Percentiles rank a stretch among this genome's conserved stretches.
Evolutionary conservation across 2,888 invertebrate genomes (phyloP).

Genomic region (Gryllus longicercus): DNA sequence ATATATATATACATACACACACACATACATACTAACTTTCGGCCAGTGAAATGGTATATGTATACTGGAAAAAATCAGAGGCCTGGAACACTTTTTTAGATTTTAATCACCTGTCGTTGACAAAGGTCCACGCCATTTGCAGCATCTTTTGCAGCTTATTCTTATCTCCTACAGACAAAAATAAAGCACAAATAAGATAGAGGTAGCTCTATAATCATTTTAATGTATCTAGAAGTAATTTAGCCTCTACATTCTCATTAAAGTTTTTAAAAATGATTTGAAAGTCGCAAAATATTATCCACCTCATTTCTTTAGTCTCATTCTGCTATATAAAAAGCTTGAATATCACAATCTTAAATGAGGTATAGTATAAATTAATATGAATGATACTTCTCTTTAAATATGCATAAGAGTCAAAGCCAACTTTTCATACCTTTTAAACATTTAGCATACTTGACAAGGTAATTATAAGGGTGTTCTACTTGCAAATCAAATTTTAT

Average conservation of each 20-base stretch:
- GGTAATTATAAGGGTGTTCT: conserved; percentile 92
- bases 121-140: conserved; percentile 99
- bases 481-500: conserved; percentile 98
- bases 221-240: neutral
- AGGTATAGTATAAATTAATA: too few species aligned
- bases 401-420: neutral
- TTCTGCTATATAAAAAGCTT: too few species aligned
- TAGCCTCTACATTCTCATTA: neutral
- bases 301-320: too few species aligned
- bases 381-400: too few species aligned
- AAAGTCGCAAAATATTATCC: too few species aligned
- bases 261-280: neutral
- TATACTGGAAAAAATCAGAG: too few species aligned
- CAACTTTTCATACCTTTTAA: conserved; percentile 62
- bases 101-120: conserved; percentile 78
- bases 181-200: neutral
- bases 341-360: too few species aligned
- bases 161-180: conserved; percentile 65
- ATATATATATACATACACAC: too few species aligned
- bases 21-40: too few species aligned
- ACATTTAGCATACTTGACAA: conserved; percentile 90
- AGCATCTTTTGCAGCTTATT: conserved; percentile 94
- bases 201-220: too few species aligned
- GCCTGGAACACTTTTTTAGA: too few species aligned
- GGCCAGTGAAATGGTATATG: too few species aligned